Base-by-base conservation (phyloP, 2,113 vertebrate genomes). In the Hippocampus mohnikei region DNA sequence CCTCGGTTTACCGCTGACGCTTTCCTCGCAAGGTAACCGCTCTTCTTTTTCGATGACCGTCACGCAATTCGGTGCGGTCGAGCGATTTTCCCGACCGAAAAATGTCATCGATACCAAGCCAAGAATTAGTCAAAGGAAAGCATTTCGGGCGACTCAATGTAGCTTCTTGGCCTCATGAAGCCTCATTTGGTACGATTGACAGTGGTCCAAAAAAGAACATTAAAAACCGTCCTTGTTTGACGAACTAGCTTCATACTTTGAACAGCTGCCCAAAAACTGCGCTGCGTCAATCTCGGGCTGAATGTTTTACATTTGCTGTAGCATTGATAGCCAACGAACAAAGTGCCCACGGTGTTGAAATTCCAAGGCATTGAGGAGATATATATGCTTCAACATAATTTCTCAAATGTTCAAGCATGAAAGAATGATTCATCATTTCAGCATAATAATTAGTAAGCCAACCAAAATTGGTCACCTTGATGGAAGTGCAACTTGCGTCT, bases 11-110 rank as follows among this genome's bases (percentile, higher is more conserved):
- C 5, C 18, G 21, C 37, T 21, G 37, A 21, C 11, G 3, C 8
- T 13, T 67, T 71, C 33, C 62, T 33, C 25, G 23, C 67, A 64
- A 86, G 79, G 84, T 84, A 83, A 73, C 40, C 8, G 16, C 1
- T 10, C 8, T 56, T 1, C 15, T 1, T 37, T 50, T 48, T 21
- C 9, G 15, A 23, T 21, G 23, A 0, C 2, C 9, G 12, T 18
- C 4, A 48, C 1, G 10, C 15, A 12, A 23, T 41, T 5, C 42
- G 10, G 21, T n/a, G 61, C 8, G 21, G 10, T 10, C 12, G 33
- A 37, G 33, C 33, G 5, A 37, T 37, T 37, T 5, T 42, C 41
- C 41, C 11, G 9, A 33, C 3, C 42, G 10, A 44, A 44, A 44
- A 44, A 3, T 44, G 12, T 44, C 5, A 13, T 44, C 2, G 1